Conservation (phyloP, 2,113 vertebrate species). For the Cromileptes altivelis region DNA sequence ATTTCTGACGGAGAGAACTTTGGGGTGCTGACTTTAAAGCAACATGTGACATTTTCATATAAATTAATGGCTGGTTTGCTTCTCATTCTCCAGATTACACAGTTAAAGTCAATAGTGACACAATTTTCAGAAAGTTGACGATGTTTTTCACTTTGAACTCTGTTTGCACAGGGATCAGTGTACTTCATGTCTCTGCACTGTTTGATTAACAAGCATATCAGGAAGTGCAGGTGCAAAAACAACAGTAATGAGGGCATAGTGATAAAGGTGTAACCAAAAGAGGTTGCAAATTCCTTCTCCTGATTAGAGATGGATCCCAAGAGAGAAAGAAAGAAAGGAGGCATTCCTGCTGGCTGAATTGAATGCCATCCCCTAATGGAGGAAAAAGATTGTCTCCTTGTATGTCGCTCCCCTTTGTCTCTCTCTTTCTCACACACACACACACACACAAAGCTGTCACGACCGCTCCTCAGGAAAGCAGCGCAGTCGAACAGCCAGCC, state of each 20-base stretch:
- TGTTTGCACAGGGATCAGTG: not conserved
- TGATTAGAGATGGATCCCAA: constrained; percentile 12
- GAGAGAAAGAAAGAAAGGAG: not conserved
- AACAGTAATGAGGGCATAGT: not conserved
- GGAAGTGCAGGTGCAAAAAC: not conserved
- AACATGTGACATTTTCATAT: constrained; percentile 12
- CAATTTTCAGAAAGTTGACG: not conserved
- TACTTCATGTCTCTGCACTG: not conserved
- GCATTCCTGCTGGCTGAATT: not conserved
- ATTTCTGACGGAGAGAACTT: constrained; percentile 6
- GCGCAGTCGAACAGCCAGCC: not conserved
- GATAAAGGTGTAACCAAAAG: not conserved
- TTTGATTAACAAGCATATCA: not conserved
- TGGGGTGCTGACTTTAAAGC: not conserved
- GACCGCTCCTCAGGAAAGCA: not conserved
- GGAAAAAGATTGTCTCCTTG: not conserved
- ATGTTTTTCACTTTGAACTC: not conserved
- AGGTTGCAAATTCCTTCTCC: not conserved
- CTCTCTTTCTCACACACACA: not conserved
- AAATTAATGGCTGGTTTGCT: not conserved
- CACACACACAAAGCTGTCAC: constrained; percentile 9
- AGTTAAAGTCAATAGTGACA: not conserved
- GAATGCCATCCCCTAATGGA: not conserved
- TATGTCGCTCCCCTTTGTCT: not conserved
- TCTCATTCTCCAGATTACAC: not conserved